Conservation (phyloP, 1,140 invertebrate species). For the Papilio polytes region DNA sequence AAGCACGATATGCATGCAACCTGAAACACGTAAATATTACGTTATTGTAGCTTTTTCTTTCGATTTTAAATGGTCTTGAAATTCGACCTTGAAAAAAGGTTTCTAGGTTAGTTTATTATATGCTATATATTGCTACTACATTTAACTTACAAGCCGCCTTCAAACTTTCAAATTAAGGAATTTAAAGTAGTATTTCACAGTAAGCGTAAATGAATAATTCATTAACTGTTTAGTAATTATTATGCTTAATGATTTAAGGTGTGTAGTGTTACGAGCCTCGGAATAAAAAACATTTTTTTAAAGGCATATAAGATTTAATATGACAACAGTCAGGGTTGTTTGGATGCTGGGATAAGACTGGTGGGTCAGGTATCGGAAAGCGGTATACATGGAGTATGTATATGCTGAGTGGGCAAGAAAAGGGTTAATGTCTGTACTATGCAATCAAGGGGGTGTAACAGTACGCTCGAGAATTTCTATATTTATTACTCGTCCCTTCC, state of each 20-base stretch:
- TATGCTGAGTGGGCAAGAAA: too few relatives aligned
- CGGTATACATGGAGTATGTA: too few relatives aligned
- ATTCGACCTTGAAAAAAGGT: background rate
- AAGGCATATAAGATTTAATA: too few relatives aligned
- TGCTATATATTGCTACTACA: background rate
- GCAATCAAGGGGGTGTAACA: too few relatives aligned
- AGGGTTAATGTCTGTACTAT: too few relatives aligned
- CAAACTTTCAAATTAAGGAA: conserved; percentile 5
- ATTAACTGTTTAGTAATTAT: background rate
- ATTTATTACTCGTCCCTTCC: background rate
- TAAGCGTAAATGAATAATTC: background rate
- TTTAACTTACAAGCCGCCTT: background rate
- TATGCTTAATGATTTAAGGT: background rate
- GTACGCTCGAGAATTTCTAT: background rate
- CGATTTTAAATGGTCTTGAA: too few relatives aligned
- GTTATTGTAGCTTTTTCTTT: too few relatives aligned
- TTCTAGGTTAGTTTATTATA: background rate
- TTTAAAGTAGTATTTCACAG: conserved; percentile 1
- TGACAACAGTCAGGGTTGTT: too few relatives aligned
- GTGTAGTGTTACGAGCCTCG: too few relatives aligned
- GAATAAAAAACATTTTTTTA: too few relatives aligned
- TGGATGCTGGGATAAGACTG: too few relatives aligned
- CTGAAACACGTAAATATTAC: conserved; percentile 37
- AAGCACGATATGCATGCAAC: conserved; percentile 50
- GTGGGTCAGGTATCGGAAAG: too few relatives aligned